Conservation (phyloP, 2,888 invertebrate species). For the Diaperis boleti region DNA sequence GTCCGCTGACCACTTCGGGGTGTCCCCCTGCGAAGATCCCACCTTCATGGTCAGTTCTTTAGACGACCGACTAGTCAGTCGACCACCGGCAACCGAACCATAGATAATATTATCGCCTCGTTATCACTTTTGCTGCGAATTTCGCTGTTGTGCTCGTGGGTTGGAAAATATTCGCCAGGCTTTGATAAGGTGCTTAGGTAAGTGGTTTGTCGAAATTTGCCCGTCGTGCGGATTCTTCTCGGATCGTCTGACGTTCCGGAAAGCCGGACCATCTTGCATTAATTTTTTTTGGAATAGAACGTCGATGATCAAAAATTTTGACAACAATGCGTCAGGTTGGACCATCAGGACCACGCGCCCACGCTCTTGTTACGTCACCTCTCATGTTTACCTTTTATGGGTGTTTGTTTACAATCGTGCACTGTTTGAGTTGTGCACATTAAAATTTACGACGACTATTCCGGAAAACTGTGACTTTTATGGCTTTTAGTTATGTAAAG, state of each 20-base stretch:
- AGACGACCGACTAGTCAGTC: slow-evolving; percentile 48
- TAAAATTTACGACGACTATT: neutral
- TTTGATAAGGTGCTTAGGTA: neutral
- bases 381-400: slow-evolving; percentile 19
- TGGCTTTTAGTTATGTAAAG: too few relatives aligned
- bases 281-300: too few relatives aligned
- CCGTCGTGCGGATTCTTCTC: too few relatives aligned
- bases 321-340: neutral
- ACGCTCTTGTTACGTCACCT: slow-evolving; percentile 14
- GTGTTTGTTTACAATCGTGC: slow-evolving; percentile 9
- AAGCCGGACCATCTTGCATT: too few relatives aligned
- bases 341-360: neutral
- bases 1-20: slow-evolving; percentile 42
- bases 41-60: slow-evolving; percentile 48
- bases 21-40: slow-evolving; percentile 46
- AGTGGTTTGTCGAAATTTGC: neutral
- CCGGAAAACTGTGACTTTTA: too few relatives aligned
- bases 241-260: too few relatives aligned
- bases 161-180: too few relatives aligned
- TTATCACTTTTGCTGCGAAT: slow-evolving; percentile 15
- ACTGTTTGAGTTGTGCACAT: slow-evolving; percentile 5
- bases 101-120: slow-evolving; percentile 24
- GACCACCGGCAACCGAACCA: slow-evolving; percentile 47
- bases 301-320: slow-evolving; percentile 12
- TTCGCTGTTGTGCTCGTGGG: neutral